Base-by-base conservation (phyloP, 2,888 invertebrate species). In the Syritta pipiens region DNA sequence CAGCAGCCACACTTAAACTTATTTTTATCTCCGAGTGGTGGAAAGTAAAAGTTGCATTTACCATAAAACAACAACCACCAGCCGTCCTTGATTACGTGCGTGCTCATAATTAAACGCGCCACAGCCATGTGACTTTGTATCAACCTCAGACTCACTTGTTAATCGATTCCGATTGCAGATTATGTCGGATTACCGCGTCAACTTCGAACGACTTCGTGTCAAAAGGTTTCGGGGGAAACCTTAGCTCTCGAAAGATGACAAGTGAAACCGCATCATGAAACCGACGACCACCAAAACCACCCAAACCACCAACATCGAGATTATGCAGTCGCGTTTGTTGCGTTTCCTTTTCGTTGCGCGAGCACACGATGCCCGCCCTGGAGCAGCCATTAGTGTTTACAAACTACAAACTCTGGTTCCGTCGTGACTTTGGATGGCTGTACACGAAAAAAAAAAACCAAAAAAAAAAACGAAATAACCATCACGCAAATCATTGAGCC, bases 231-330 rank as follows among this genome's bases (percentile, higher is more conserved):
- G n/a, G n/a, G n/a, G n/a, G n/a, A n/a, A n/a, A n/a, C n/a, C n/a
- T n/a, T n/a, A n/a, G n/a, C n/a, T 44, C 46, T 42, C 40, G 17
- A 49, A 32, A 72, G 35, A 55, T 59, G 57, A 63, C 69, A 76
- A 76, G 69, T 71, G 20, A 76, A 76, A 76, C 76, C 76, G 19
- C 76, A 76, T 76, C 57, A 69, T 51, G 55, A 20, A 69, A 42
- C 55, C 44, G 53, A 59, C 44, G 28, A 74, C 49, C 59, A 72
- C 40, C 26, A 60, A 24, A 42, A 59, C 37, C 37, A 37, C 17
- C 37, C 19, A n/a, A n/a, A 42, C 53, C 12, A 51, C 62, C 30
- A 14, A 10, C 59, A 28, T 32, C 55, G 49, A 60, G 55, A 69
- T 62, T 69, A 60, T 57, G 49, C 63, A 62, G 22, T 76, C 57